Percentiles rank a stretch among this genome's conserved stretches.
Evolutionary conservation across 2,888 invertebrate genomes (phyloP).

Genomic region (Himalopsyche japonica): DNA sequence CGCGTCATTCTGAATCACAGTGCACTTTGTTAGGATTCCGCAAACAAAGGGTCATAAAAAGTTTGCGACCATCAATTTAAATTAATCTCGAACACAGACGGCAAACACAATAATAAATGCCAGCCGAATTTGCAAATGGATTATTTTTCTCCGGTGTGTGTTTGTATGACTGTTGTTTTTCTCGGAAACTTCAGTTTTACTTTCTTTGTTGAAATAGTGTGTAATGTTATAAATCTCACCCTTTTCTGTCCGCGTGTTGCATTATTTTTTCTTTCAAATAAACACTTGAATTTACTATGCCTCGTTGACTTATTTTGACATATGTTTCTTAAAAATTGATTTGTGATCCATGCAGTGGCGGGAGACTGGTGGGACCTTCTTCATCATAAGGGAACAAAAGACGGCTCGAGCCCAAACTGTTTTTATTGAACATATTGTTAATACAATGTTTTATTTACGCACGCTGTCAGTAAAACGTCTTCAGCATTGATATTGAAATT

Average conservation of each 20-base stretch:
- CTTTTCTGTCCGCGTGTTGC: no score
- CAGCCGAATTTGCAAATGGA: not conserved
- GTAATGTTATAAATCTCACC: not conserved
- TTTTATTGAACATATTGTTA: no score
- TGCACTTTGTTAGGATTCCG: not conserved
- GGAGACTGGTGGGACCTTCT: no score
- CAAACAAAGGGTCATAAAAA: not conserved
- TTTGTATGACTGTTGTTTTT: not conserved
- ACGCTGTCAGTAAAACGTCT: no score
- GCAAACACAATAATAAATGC: not conserved
- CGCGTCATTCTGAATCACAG: not conserved
- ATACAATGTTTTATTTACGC: no score
- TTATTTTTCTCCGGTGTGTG: not conserved
- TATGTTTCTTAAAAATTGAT: no score
- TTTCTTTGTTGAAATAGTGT: not conserved
- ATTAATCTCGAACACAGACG: not conserved
- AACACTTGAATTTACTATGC: not conserved
- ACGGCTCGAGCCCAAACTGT: no score
- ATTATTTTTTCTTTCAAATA: not conserved
- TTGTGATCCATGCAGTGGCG: no score
- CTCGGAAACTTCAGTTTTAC: not conserved
- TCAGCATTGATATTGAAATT: no score
- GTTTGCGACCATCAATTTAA: not conserved
- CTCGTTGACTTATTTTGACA: not conserved
- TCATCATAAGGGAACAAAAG: no score